Base-by-base conservation (phyloP, 2,113 vertebrate genomes). In the Lagopus muta region DNA sequence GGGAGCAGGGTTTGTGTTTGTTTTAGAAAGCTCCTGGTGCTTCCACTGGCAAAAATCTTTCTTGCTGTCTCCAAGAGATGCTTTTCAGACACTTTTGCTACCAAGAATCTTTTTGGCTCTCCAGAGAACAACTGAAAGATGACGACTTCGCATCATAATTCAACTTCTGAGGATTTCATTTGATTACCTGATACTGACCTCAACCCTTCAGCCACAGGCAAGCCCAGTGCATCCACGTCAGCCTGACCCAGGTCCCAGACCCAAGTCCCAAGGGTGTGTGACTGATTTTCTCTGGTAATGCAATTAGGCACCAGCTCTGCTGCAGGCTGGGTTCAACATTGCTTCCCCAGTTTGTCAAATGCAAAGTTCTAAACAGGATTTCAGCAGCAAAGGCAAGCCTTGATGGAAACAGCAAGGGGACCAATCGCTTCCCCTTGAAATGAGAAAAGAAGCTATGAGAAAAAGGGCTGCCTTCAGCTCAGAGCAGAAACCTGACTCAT, bases 351-450 rank as follows among this genome's bases (percentile, higher is more conserved):
- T 28, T 48, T 15, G 52, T 30, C 67, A 86, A 36, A 69, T 32
- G 54, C 47, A 86, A 55, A 70, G 8, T 22, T 64, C 60, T 85
- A 77, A 85, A 70, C 10, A 42, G 76, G 57, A 93, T 77, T 95
- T 91, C 57, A 74, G 82, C 61, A 83, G 54, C 7, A n/a, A 94
- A 60, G 38, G 64, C 79, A 77, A 82, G 50, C 32, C 72, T 80
- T 55, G 45, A 80, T 67, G 36, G 16, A n/a, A 75, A 84, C 16
- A 8, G 69, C 70, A 85, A 91, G 8, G 34, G 40, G 30, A 90
- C 40, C 91, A 85, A 73, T 43, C 55, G 27, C 84, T 93, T 85
- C 61, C 57, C 72, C 34, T 70, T n/a, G 47, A 85, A 93, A 94
- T 19, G 21, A 76, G 58, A 72, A 77, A 58, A 89, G 55, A 54